These are phyloP conservation scores for Drosophila suzukii DNA, from an alignment of 1,140 invertebrate species.

Conservation along the genomic window DNA sequence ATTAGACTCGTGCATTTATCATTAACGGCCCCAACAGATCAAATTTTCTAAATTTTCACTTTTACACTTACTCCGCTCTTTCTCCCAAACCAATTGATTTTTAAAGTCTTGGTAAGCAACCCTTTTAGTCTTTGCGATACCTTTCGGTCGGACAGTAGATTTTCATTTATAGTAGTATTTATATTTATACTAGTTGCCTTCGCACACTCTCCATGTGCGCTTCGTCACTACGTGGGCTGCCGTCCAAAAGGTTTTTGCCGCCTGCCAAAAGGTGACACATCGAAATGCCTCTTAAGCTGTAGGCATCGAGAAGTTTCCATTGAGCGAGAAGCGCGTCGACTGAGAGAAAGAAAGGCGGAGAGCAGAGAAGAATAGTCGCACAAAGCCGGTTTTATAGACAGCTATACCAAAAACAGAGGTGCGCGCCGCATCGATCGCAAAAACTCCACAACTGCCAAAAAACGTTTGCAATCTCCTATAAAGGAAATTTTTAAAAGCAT, in stretches of 20 bases:
- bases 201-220: too few species aligned
- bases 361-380: slow-evolving; percentile 18
- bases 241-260: slow-evolving; percentile 29
- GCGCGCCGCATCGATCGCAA: slow-evolving; percentile 19
- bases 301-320: slow-evolving; percentile 70
- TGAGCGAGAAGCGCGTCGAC: slow-evolving; percentile 37
- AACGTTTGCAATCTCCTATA: slow-evolving; percentile 10
- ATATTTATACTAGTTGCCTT: too few species aligned
- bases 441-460: slow-evolving; percentile 20
- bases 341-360: slow-evolving; percentile 25
- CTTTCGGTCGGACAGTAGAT: too few species aligned
- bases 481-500: slow-evolving; percentile 14
- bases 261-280: slow-evolving; percentile 40
- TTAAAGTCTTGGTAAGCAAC: too few species aligned
- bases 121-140: too few species aligned
- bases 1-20: too few species aligned
- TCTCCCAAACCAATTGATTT: too few species aligned
- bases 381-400: slow-evolving; percentile 62
- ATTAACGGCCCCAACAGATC: too few species aligned
- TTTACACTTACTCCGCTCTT: too few species aligned
- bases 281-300: slow-evolving; percentile 16
- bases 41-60: too few species aligned
- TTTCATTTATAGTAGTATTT: too few species aligned
- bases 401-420: slow-evolving; percentile 50
- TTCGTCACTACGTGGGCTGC: neutral